phyloP scores from a whole-genome alignment of 2,113 vertebrate genomes.

The Holacanthus passer region DNA sequence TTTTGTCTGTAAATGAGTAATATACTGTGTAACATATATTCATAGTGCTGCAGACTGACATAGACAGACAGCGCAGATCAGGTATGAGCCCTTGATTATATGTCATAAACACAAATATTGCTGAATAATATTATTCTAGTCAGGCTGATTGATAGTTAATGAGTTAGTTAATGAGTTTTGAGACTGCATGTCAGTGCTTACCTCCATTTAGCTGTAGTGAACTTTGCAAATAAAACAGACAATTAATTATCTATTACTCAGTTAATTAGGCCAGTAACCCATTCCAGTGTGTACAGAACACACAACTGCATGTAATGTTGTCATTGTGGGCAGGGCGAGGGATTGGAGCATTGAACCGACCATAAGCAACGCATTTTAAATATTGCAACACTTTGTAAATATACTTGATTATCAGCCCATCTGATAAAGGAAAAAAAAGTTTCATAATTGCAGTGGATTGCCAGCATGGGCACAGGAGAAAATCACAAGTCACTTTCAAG shows the following conservation, averaged over 20 bases:
- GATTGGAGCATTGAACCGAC: slow-evolving; percentile 13
- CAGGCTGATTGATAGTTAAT: neutral
- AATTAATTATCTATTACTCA: neutral
- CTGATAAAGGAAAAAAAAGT: slow-evolving; percentile 1
- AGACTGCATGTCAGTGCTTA: neutral
- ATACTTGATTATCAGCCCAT: neutral
- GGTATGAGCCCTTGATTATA: slow-evolving; percentile 10
- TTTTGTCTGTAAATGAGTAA: neutral
- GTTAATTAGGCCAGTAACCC: neutral
- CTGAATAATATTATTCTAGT: neutral
- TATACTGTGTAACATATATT: neutral
- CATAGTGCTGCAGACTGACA: slow-evolving; percentile 6
- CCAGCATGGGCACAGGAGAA: neutral
- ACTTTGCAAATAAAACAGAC: neutral
- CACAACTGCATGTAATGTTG: neutral
- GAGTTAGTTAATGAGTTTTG: too few relatives aligned
- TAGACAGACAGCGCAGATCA: slow-evolving; percentile 1
- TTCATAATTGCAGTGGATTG: slow-evolving; percentile 9
- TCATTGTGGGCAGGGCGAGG: neutral
- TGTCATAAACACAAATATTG: slow-evolving; percentile 15
- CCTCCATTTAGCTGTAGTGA: neutral
- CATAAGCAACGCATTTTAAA: slow-evolving; percentile 8
- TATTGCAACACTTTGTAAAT: slow-evolving; percentile 36
- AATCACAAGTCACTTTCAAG: slow-evolving; percentile 26
- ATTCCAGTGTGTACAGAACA: neutral